These are phyloP conservation scores for Aleadryas rufinucha DNA, from an alignment of 2,113 vertebrate genomes.

Conservation along the genomic window DNA sequence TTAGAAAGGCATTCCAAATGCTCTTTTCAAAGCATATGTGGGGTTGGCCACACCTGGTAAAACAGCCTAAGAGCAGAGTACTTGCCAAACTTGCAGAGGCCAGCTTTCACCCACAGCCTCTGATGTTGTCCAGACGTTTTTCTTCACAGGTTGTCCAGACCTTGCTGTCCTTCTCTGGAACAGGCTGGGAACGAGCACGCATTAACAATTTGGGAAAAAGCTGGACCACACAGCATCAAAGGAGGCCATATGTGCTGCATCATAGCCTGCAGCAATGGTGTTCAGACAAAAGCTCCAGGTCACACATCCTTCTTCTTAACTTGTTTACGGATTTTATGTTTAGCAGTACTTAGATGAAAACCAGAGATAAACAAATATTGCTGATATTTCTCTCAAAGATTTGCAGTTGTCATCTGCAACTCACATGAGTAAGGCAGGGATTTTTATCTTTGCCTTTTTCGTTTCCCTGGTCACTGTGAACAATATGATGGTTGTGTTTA, in stretches of 20 bases:
- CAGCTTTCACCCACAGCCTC: not conserved
- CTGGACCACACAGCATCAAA: not conserved
- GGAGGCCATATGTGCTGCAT: not conserved
- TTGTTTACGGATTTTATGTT: not conserved
- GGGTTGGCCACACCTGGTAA: not conserved
- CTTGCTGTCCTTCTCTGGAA: not conserved
- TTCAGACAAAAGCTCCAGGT: not conserved
- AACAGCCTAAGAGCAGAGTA: not conserved
- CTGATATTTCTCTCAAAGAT: not conserved
- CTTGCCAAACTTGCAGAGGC: not conserved
- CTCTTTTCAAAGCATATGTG: not conserved
- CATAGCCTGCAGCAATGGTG: not conserved
- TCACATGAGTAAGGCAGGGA: not conserved
- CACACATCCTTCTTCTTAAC: not conserved
- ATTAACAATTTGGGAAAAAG: not conserved
- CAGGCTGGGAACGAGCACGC: rapidly evolving
- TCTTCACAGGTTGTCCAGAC: not conserved
- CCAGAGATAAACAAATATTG: not conserved
- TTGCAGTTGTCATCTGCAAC: not conserved
- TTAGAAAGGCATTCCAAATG: not conserved
- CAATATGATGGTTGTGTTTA: not conserved
- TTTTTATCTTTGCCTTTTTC: not conserved
- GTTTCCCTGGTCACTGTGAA: not conserved
- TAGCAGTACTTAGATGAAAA: not conserved
- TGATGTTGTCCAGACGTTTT: not conserved